phyloP scores from a whole-genome alignment of 2,113 vertebrate species.

The Pogona vitticeps region DNA sequence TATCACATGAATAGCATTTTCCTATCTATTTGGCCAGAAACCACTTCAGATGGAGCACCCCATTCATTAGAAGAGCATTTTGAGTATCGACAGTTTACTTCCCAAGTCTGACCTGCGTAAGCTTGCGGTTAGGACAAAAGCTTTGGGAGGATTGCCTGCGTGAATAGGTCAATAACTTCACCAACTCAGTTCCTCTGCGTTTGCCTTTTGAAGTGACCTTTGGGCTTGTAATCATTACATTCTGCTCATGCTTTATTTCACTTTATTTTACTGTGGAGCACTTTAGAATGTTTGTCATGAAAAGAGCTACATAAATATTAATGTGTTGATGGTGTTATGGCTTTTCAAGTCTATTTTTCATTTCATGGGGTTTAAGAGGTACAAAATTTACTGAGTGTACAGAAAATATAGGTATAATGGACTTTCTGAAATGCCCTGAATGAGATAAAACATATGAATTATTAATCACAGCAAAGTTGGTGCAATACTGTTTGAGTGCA shows the following conservation, averaged over 20 bases:
- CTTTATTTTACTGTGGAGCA: constrained; percentile 68
- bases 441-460: constrained; percentile 77
- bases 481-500: constrained; percentile 50
- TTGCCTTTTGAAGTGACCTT: constrained; percentile 65
- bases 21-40: not conserved
- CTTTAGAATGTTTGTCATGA: constrained; percentile 75
- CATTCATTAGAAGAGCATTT: constrained; percentile 11
- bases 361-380: constrained; percentile 74
- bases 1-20: not conserved
- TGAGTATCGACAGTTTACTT: not conserved
- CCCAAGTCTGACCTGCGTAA: not conserved
- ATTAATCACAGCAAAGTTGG: constrained; percentile 71
- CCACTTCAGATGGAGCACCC: not conserved
- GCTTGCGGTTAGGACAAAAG: not conserved
- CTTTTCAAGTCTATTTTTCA: constrained; percentile 76
- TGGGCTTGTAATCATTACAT: constrained; percentile 61
- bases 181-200: constrained; percentile 46
- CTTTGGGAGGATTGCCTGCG: constrained; percentile 6
- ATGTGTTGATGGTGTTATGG: constrained; percentile 76
- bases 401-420: constrained; percentile 76
- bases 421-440: constrained; percentile 69
- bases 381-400: constrained; percentile 78
- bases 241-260: constrained; percentile 69
- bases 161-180: constrained; percentile 41
- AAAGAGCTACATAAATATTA: constrained; percentile 79